Evolutionary conservation across 2,113 vertebrate species (phyloP).

Genomic region (Collichthys lucidus): DNA sequence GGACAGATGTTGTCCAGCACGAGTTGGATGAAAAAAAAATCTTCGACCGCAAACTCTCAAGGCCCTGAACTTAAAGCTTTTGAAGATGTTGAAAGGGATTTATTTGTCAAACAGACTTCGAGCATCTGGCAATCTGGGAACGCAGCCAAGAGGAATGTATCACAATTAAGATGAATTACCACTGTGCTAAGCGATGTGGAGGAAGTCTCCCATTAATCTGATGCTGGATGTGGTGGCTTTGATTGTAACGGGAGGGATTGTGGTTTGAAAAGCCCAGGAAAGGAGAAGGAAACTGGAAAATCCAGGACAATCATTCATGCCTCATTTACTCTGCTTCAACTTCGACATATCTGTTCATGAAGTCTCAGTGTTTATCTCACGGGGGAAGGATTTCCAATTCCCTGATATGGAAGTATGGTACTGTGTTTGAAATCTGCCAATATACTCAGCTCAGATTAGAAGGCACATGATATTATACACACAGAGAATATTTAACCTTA

Average conservation of each 20-base stretch:
- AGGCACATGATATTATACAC: background rate
- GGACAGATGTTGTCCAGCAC: conserved; percentile 45
- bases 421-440: conserved; percentile 22
- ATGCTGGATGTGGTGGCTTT: conserved; percentile 56
- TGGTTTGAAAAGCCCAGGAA: conserved; percentile 36
- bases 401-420: conserved; percentile 63
- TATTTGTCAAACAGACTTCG: conserved; percentile 60
- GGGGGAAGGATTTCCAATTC: background rate
- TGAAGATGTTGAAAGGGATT: conserved; percentile 54
- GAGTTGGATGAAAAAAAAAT: conserved; percentile 34
- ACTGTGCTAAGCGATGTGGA: conserved; percentile 37
- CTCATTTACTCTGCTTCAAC: conserved; percentile 41
- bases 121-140: conserved; percentile 72
- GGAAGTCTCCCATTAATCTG: conserved; percentile 78
- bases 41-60: conserved; percentile 35
- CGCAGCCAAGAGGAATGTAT: conserved; percentile 61
- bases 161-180: conserved; percentile 76
- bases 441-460: conserved; percentile 6
- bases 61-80: conserved; percentile 51
- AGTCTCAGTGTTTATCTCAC: conserved; percentile 32
- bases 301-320: conserved; percentile 60
- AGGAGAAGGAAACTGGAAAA: conserved; percentile 42
- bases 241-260: conserved; percentile 54
- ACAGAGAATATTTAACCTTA: conserved; percentile 41
- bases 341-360: conserved; percentile 45